A percentile compares a stretch with the other conserved stretches of the same genome.
Evolutionary conservation across 1,140 invertebrate species (phyloP).

Genomic region (Tetranychus cinnabarinus): DNA sequence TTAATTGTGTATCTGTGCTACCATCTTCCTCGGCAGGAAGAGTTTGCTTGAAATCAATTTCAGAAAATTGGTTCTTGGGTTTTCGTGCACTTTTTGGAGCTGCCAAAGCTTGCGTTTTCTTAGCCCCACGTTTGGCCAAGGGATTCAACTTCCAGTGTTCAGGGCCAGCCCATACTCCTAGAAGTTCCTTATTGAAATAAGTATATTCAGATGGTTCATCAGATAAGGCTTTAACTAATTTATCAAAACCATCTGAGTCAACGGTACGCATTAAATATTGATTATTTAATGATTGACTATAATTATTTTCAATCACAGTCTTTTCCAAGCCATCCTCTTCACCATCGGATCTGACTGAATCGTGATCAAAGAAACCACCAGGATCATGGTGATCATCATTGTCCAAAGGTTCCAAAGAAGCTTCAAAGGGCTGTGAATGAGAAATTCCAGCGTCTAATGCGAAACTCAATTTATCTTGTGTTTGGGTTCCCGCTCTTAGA

Average conservation of each 20-base stretch:
- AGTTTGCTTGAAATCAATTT: slow-evolving; percentile 18
- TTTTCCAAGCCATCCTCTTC: not conserved
- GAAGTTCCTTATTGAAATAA: slow-evolving; percentile 29
- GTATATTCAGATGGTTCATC: slow-evolving; percentile 36
- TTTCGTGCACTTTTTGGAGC: not conserved
- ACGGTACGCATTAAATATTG: not conserved
- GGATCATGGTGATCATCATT: not conserved
- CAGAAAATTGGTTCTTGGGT: slow-evolving; percentile 13
- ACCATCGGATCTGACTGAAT: not conserved
- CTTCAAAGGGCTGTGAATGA: too few relatives aligned
- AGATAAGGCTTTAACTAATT: not conserved
- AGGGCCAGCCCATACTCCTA: slow-evolving; percentile 46
- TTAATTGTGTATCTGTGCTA: slow-evolving; percentile 9
- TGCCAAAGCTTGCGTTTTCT: not conserved
- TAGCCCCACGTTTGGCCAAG: not conserved
- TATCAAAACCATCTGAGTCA: not conserved
- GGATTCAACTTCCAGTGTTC: slow-evolving; percentile 31
- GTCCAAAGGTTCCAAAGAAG: not conserved
- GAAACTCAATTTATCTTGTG: not conserved
- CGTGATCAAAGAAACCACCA: not conserved
- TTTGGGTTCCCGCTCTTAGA: not conserved
- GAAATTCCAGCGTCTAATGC: too few relatives aligned
- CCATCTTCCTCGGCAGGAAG: not conserved
- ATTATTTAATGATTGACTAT: not conserved
- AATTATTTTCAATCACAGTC: not conserved